Percentiles rank a stretch among this genome's conserved stretches.
Conservation (phyloP, 2,797 vertebrate species). For the Gymnodraco acuticeps region DNA sequence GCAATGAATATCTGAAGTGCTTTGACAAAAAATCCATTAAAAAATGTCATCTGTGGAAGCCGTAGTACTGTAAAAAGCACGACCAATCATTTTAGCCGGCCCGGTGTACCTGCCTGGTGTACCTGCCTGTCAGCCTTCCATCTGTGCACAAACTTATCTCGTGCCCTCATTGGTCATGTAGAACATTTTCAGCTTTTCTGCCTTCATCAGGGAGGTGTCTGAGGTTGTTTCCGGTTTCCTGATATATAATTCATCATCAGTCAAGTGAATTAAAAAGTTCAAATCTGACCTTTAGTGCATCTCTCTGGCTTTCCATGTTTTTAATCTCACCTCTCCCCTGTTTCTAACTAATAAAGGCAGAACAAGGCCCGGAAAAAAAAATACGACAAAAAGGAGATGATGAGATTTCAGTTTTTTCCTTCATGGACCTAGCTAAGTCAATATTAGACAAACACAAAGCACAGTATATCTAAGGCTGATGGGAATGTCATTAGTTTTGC, state of each 20-base stretch:
- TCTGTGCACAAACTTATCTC: no score
- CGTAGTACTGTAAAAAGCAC: no score
- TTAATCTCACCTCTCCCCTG: background rate
- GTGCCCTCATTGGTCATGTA: background rate
- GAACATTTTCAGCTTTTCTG: background rate
- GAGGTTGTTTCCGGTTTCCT: constrained; percentile 1
- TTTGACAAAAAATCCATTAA: no score
- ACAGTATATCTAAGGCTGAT: background rate
- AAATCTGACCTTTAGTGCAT: constrained; percentile 14
- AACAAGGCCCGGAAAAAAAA: background rate
- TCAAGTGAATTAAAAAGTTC: constrained; percentile 18
- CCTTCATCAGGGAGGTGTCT: constrained; percentile 2
- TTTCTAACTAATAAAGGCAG: background rate
- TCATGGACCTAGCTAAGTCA: background rate
- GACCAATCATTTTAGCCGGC: no score
- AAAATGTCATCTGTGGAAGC: no score
- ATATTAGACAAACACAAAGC: background rate
- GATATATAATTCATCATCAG: constrained; percentile 12
- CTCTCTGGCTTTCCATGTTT: background rate
- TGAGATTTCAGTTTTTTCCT: no score
- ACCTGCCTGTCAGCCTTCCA: no score
- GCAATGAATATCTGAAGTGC: no score
- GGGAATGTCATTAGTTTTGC: background rate
- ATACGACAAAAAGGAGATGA: no score
- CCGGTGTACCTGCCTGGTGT: no score